Percentiles rank a stretch among this genome's conserved stretches.
phyloP scores from a whole-genome alignment of 1,140 invertebrate species.

The Caerostris extrusa region DNA sequence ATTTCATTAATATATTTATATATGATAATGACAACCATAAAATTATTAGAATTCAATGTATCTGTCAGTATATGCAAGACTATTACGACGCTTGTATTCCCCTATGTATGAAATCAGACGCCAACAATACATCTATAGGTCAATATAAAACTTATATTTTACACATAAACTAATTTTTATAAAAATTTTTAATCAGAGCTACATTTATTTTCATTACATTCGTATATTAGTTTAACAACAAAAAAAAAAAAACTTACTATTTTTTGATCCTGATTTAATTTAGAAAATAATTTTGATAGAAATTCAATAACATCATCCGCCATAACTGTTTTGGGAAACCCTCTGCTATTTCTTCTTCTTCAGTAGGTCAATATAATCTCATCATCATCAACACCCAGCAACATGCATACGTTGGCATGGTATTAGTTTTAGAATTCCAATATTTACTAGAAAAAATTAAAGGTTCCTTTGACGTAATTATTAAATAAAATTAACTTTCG shows the following conservation, averaged over 20 bases:
- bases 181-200: neutral
- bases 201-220: neutral
- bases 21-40: neutral
- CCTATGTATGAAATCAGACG: constrained; percentile 58
- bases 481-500: too few relatives aligned
- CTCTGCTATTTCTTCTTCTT: constrained; percentile 68
- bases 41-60: neutral
- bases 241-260: constrained; percentile 62
- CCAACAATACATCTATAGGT: constrained; percentile 51
- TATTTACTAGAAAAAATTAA: neutral
- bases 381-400: constrained; percentile 2
- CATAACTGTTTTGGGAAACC: constrained; percentile 71
- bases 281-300: constrained; percentile 69
- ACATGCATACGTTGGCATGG: neutral
- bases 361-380: constrained; percentile 65
- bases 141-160: neutral
- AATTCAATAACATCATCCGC: constrained; percentile 71
- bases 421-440: neutral
- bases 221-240: neutral
- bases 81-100: constrained; percentile 49
- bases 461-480: too few relatives aligned
- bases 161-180: neutral
- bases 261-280: constrained; percentile 66
- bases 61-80: constrained; percentile 24
- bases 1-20: neutral